Conservation (phyloP, 1,140 invertebrate genomes). For the Andricus grossulariae region DNA sequence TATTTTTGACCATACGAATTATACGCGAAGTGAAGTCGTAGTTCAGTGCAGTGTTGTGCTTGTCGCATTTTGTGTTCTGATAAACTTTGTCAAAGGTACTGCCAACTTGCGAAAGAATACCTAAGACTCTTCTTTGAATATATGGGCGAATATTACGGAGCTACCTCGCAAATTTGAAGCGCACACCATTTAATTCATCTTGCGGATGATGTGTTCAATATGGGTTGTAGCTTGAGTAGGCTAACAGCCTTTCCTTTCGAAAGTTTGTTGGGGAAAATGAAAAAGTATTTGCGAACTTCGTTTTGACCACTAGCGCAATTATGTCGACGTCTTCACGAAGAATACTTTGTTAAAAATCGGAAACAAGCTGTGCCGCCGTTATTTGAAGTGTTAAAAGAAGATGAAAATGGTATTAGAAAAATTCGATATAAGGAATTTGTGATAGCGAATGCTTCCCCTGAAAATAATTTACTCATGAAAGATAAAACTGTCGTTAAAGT, state of each 20-base stretch:
- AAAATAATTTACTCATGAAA: too few species aligned
- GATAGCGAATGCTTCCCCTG: too few species aligned
- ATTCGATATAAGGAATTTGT: too few species aligned
- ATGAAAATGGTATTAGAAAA: too few species aligned
- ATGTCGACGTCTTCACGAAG: slow-evolving; percentile 24
- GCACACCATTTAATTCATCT: slow-evolving; percentile 49
- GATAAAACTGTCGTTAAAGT: too few species aligned
- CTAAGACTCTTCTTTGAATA: slow-evolving; percentile 44
- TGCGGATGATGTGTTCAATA: slow-evolving; percentile 34
- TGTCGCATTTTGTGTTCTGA: slow-evolving; percentile 41
- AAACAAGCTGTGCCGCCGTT: background rate
- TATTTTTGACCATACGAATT: too few species aligned
- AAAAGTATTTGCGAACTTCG: slow-evolving; percentile 1
- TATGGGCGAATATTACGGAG: slow-evolving; percentile 37
- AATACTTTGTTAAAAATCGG: background rate
- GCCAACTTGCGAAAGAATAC: slow-evolving; percentile 34
- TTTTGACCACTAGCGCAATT: slow-evolving; percentile 24
- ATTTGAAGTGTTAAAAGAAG: background rate
- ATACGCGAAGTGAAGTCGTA: too few species aligned
- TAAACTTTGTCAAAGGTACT: slow-evolving; percentile 32
- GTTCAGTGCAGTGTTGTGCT: too few species aligned
- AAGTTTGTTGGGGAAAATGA: background rate
- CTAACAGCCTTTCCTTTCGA: background rate
- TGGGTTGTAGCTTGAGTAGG: slow-evolving; percentile 33
- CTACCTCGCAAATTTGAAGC: slow-evolving; percentile 39